Percentiles rank a stretch among this genome's conserved stretches.
These are phyloP conservation scores for Epinephelus fuscoguttatus DNA, from an alignment of 2,113 vertebrate genomes.

Conservation along the genomic window DNA sequence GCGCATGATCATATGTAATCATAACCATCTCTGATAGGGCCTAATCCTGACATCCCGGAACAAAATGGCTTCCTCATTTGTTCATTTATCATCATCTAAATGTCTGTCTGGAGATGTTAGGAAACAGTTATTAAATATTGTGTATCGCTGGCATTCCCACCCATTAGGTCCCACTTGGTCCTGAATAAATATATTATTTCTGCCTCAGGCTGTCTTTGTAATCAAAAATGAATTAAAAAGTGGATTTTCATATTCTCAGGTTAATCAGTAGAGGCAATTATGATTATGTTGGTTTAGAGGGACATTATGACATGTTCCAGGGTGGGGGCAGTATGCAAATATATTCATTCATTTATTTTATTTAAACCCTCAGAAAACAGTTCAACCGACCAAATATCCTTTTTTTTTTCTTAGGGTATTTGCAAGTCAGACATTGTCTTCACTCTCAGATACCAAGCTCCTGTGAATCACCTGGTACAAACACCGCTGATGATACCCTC, in stretches of 20 bases:
- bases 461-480: no score
- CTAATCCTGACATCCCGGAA: conserved; percentile 17
- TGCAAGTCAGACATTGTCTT: no score
- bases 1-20: conserved; percentile 31
- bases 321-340: neutral
- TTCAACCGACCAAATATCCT: no score
- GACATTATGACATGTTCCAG: neutral
- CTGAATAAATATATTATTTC: neutral
- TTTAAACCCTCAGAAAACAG: no score
- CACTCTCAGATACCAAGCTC: no score
- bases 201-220: conserved; percentile 8
- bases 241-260: conserved; percentile 31
- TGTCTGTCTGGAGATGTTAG: conserved; percentile 31
- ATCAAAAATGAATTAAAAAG: conserved; percentile 43
- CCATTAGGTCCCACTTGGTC: neutral
- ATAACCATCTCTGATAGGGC: conserved; percentile 34
- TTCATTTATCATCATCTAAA: conserved; percentile 23
- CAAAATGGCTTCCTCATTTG: conserved; percentile 27
- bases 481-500: no score
- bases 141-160: neutral
- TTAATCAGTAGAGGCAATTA: neutral
- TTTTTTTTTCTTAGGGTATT: neutral
- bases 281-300: conserved; percentile 1
- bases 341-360: neutral
- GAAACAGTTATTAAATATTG: neutral